Evolutionary conservation across 2,888 invertebrate species (phyloP).

Genomic region (Oligia strigilis): DNA sequence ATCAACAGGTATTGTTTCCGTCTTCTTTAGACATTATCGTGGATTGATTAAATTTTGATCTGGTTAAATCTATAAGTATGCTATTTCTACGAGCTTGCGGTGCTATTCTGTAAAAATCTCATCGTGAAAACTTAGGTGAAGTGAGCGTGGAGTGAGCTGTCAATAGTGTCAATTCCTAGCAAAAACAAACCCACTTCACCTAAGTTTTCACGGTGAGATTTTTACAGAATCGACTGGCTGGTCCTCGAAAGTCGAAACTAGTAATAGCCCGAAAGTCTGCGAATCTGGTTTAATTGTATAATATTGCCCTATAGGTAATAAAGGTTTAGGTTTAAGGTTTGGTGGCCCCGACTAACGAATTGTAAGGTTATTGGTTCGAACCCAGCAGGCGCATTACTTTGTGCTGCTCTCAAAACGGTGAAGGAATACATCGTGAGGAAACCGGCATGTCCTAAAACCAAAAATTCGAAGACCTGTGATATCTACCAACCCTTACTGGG

Average conservation of each 20-base stretch:
- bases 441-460: neutral
- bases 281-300: neutral
- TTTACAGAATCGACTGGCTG: too few relatives aligned
- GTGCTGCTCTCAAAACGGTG: neutral
- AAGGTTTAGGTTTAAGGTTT: neutral
- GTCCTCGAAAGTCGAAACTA: neutral
- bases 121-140: too few relatives aligned
- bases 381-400: too few relatives aligned
- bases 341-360: too few relatives aligned
- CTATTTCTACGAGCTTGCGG: neutral
- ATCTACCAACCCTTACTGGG: neutral
- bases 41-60: neutral
- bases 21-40: conserved; percentile 12
- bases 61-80: neutral
- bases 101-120: too few relatives aligned
- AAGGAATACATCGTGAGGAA: neutral
- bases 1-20: conserved; percentile 52
- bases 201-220: too few relatives aligned
- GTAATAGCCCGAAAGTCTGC: neutral
- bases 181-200: too few relatives aligned
- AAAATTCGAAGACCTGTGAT: neutral
- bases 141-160: too few relatives aligned
- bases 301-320: neutral
- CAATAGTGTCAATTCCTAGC: too few relatives aligned
- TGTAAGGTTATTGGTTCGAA: too few relatives aligned